phyloP scores from a whole-genome alignment of 2,888 invertebrate species.

The Amiota minor region DNA sequence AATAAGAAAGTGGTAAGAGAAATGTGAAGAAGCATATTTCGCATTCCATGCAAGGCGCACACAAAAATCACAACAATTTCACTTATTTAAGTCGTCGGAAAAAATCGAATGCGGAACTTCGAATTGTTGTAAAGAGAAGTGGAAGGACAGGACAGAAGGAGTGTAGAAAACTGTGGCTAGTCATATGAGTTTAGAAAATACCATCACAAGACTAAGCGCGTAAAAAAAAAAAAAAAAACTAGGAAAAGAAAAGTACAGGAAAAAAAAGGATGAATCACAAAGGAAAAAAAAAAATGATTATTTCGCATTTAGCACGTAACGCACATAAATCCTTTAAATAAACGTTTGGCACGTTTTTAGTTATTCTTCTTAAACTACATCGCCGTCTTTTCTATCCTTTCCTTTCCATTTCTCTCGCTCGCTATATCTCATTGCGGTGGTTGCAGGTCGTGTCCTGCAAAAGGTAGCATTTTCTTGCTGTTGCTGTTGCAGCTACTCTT shows the following conservation, averaged over 20 bases:
- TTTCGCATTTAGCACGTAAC: constrained; percentile 68
- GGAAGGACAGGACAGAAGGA: too few relatives aligned
- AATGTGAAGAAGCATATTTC: background rate
- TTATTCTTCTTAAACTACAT: constrained; percentile 48
- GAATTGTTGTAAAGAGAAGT: too few relatives aligned
- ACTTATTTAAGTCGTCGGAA: background rate
- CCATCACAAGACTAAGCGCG: background rate
- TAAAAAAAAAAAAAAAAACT: background rate
- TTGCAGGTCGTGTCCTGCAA: constrained; percentile 19
- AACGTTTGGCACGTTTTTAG: constrained; percentile 69
- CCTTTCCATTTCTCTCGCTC: background rate
- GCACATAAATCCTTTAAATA: constrained; percentile 70
- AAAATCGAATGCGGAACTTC: too few relatives aligned
- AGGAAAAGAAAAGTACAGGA: background rate
- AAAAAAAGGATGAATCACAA: background rate
- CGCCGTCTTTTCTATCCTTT: background rate
- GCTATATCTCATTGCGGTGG: background rate
- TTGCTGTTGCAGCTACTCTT: constrained; percentile 13
- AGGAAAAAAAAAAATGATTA: constrained; percentile 44
- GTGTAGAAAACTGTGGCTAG: too few relatives aligned
- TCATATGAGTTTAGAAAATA: too few relatives aligned
- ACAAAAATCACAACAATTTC: constrained; percentile 26
- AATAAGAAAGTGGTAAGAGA: background rate
- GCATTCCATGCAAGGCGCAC: background rate
- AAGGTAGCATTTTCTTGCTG: background rate